These are phyloP conservation scores for Gyrodactylus bullatarudis DNA, from an alignment of 1,140 invertebrate species.

Conservation along the genomic window DNA sequence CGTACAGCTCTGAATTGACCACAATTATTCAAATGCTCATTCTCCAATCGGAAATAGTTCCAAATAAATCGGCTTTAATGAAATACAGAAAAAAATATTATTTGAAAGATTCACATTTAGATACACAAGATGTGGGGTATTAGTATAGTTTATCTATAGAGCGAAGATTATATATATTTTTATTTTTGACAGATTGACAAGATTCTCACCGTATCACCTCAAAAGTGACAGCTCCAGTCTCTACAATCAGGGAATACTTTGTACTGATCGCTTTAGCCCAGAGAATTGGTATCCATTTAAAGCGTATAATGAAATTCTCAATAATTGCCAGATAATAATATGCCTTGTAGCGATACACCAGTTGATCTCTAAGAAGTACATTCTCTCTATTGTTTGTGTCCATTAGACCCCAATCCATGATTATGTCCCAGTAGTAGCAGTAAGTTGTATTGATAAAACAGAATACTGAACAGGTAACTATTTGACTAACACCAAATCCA, in stretches of 20 bases:
- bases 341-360: constrained; percentile 27
- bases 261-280: background rate
- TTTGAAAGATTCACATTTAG: background rate
- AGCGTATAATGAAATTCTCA: constrained; percentile 64
- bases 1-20: constrained; percentile 89
- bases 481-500: background rate
- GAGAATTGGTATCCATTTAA: constrained; percentile 34
- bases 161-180: background rate
- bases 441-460: constrained; percentile 43
- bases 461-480: constrained; percentile 20
- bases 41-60: constrained; percentile 97
- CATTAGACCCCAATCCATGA: constrained; percentile 93
- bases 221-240: background rate
- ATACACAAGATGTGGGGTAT: too few species aligned
- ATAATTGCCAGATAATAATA: constrained; percentile 91
- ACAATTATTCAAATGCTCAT: constrained; percentile 96
- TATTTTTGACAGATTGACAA: background rate
- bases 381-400: constrained; percentile 51
- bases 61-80: constrained; percentile 58
- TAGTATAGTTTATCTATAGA: too few species aligned
- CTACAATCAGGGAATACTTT: background rate
- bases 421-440: constrained; percentile 67
- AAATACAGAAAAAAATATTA: background rate
- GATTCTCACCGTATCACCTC: background rate
- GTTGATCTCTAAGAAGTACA: constrained; percentile 28